Conservation (phyloP, 1,140 invertebrate species). For the Neomicropteryx cornuta region DNA sequence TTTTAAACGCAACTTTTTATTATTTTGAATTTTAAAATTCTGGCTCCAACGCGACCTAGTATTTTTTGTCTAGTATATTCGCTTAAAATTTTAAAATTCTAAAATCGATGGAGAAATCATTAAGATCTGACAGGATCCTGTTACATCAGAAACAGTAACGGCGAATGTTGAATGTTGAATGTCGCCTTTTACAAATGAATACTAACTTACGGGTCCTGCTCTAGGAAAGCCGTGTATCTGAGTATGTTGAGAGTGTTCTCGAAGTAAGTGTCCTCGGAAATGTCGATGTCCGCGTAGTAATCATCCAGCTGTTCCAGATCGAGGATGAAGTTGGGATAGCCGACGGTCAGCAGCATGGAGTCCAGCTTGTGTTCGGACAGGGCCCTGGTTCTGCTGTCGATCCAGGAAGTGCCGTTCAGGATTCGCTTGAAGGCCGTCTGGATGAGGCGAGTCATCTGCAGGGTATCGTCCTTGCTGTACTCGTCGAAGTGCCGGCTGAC, state of each 20-base stretch:
- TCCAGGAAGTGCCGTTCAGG: conserved; percentile 51
- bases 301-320: conserved; percentile 57
- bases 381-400: conserved; percentile 67
- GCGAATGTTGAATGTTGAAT: no score
- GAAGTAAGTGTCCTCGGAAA: conserved; percentile 71
- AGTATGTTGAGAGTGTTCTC: conserved; percentile 79
- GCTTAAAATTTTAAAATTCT: no score
- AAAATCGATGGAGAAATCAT: no score
- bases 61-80: no score
- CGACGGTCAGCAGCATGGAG: conserved; percentile 75
- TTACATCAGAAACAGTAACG: no score
- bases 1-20: no score
- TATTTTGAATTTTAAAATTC: no score
- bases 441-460: conserved; percentile 77
- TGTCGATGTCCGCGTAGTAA: conserved; percentile 62
- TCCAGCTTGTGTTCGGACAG: conserved; percentile 73
- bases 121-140: no score
- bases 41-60: no score
- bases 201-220: conserved; percentile 33
- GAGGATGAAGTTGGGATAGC: conserved; percentile 80
- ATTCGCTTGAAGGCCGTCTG: conserved; percentile 57
- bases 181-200: no score
- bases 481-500: conserved; percentile 78
- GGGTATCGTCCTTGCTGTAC: conserved; percentile 69
- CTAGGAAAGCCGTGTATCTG: conserved; percentile 55